These are phyloP conservation scores for Zaprionus tsacasi DNA, from an alignment of 1,140 invertebrate species.

Conservation along the genomic window DNA sequence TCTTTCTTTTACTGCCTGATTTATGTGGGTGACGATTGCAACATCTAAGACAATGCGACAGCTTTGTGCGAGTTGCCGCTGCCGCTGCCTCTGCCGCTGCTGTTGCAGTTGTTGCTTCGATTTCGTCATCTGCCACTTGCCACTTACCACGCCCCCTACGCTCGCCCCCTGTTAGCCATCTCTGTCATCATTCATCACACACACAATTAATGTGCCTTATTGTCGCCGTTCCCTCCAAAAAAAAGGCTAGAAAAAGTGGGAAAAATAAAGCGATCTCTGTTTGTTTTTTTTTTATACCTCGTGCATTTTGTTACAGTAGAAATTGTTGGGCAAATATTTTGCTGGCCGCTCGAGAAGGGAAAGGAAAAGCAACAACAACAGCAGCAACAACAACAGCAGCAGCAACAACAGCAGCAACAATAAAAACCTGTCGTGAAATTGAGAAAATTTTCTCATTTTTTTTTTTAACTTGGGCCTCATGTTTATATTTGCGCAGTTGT, in stretches of 20 bases:
- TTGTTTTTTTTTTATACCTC: conserved; percentile 9
- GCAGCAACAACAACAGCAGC: conserved; percentile 8
- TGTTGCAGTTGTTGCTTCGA: background rate
- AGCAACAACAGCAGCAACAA: conserved; percentile 13
- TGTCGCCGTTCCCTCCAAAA: conserved; percentile 31
- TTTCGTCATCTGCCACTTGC: conserved; percentile 26
- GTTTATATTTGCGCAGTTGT: conserved; percentile 54
- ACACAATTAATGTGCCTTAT: conserved; percentile 78
- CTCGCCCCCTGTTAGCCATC: background rate
- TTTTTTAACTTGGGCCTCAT: conserved; percentile 22
- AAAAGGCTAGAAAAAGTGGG: conserved; percentile 18
- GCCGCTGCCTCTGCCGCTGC: background rate
- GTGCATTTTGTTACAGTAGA: conserved; percentile 74
- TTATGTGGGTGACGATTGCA: conserved; percentile 76
- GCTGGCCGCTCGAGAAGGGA: conserved; percentile 38
- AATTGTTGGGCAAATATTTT: conserved; percentile 80
- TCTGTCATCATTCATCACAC: conserved; percentile 38
- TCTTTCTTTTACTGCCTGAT: conserved; percentile 22
- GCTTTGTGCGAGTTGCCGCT: conserved; percentile 52
- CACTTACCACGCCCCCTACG: background rate
- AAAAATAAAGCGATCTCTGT: conserved; percentile 24
- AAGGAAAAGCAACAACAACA: conserved; percentile 38
- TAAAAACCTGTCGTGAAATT: conserved; percentile 75
- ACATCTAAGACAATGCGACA: conserved; percentile 64
- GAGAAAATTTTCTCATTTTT: conserved; percentile 60